Conservation (phyloP, 2,888 invertebrate genomes). For the Cephonodes hylas region DNA sequence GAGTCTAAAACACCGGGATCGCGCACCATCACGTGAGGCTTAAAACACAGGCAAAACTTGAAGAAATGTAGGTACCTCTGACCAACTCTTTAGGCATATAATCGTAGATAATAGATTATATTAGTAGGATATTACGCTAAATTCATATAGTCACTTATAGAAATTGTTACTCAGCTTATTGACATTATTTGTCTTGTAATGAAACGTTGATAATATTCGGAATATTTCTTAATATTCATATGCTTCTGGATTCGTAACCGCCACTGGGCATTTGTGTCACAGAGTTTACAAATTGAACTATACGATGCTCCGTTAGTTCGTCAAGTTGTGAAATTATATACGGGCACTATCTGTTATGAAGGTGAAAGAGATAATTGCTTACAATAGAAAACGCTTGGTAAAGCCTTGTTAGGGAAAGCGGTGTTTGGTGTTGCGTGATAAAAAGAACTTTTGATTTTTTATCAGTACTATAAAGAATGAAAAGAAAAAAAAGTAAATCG, state of each 20-base stretch:
- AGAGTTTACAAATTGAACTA: not conserved
- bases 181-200: too few species aligned
- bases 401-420: conserved; percentile 2
- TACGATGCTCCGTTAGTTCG: not conserved
- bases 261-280: not conserved
- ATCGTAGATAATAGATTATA: too few species aligned
- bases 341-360: not conserved
- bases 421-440: not conserved
- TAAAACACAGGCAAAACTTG: too few species aligned
- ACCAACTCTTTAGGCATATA: too few species aligned
- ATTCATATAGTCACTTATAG: too few species aligned
- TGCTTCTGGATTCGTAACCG: not conserved
- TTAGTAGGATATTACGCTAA: too few species aligned
- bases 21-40: too few species aligned
- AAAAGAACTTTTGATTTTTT: not conserved
- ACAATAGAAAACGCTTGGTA: not conserved
- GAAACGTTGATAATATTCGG: too few species aligned
- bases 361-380: conserved; percentile 1
- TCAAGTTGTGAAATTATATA: conserved; percentile 1
- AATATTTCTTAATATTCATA: not conserved
- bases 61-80: too few species aligned
- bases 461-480: too few species aligned
- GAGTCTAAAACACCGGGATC: too few species aligned
- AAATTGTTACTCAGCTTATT: too few species aligned
- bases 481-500: not conserved